Conservation (phyloP, 2,797 vertebrate species). For the Trichosurus vulpecula region DNA sequence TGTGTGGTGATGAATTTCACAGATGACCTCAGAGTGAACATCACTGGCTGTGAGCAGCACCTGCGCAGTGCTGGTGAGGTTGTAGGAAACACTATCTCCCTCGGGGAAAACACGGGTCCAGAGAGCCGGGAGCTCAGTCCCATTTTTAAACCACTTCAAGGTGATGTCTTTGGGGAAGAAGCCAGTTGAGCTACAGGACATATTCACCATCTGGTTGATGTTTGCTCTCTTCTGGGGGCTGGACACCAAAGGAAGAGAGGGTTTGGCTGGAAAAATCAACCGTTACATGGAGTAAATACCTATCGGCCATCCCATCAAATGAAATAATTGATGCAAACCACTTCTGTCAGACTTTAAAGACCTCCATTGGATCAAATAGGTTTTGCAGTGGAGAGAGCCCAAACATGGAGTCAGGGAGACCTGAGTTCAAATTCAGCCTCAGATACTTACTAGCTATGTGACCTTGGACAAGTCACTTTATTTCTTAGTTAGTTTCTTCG, state of each 20-base stretch:
- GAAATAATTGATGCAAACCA: neutral
- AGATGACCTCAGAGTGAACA: constrained; percentile 47
- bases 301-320: neutral
- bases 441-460: neutral
- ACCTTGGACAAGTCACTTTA: neutral
- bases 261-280: constrained; percentile 14
- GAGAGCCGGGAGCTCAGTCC: neutral
- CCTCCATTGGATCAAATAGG: neutral
- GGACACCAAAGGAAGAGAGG: constrained; percentile 23
- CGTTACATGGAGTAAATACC: neutral
- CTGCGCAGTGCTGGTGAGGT: neutral
- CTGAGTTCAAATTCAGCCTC: neutral
- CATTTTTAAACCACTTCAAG: constrained; percentile 35
- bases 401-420: neutral
- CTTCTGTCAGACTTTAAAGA: neutral
- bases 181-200: constrained; percentile 29
- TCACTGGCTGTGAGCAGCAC: constrained; percentile 1
- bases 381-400: neutral
- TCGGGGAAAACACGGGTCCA: neutral
- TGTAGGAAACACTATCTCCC: neutral
- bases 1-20: constrained; percentile 38
- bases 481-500: neutral
- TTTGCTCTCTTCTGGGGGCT: neutral
- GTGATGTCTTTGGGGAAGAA: constrained; percentile 10
- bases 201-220: neutral